A percentile compares a stretch with the other conserved stretches of the same genome.
phyloP scores from a whole-genome alignment of 2,888 invertebrate species.

The Ectemnius cavifrons region DNA sequence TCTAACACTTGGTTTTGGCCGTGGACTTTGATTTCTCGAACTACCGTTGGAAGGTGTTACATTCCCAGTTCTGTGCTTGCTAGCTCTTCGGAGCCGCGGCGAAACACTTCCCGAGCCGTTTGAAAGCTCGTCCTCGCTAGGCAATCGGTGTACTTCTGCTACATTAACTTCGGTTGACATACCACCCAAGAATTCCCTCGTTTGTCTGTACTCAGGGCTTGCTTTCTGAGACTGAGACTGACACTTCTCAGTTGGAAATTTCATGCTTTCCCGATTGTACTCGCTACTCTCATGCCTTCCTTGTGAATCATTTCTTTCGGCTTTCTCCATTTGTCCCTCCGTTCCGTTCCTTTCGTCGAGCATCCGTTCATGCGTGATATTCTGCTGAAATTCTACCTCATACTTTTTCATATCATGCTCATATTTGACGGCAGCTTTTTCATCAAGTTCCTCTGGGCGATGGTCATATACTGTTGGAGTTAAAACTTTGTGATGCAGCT shows the following conservation, averaged over 20 bases:
- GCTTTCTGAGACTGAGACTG: slow-evolving; percentile 68
- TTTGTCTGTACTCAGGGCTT: slow-evolving; percentile 78
- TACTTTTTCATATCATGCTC: slow-evolving; percentile 64
- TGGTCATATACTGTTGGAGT: slow-evolving; percentile 60
- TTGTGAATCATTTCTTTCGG: slow-evolving; percentile 32
- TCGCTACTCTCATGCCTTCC: slow-evolving; percentile 54
- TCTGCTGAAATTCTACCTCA: slow-evolving; percentile 54
- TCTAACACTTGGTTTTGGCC: slow-evolving; percentile 81
- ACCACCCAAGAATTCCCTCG: slow-evolving; percentile 73
- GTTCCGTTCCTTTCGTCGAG: background rate
- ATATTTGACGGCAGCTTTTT: slow-evolving; percentile 68
- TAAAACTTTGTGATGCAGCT: slow-evolving; percentile 25
- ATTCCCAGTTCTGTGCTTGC: slow-evolving; percentile 77
- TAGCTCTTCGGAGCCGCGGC: slow-evolving; percentile 78
- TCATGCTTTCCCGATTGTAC: slow-evolving; percentile 55
- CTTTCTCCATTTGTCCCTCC: background rate
- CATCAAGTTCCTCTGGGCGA: slow-evolving; percentile 67
- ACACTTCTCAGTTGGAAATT: too few relatives aligned
- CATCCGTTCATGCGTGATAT: background rate
- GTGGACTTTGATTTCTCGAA: slow-evolving; percentile 82
- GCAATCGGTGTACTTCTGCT: slow-evolving; percentile 77
- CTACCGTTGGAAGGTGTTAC: slow-evolving; percentile 78
- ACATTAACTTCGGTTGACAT: slow-evolving; percentile 77
- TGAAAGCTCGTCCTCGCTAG: slow-evolving; percentile 81
- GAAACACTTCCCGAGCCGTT: slow-evolving; percentile 81